Evolutionary conservation across 2,888 invertebrate genomes (phyloP).

Genomic region (Laothoe populi): DNA sequence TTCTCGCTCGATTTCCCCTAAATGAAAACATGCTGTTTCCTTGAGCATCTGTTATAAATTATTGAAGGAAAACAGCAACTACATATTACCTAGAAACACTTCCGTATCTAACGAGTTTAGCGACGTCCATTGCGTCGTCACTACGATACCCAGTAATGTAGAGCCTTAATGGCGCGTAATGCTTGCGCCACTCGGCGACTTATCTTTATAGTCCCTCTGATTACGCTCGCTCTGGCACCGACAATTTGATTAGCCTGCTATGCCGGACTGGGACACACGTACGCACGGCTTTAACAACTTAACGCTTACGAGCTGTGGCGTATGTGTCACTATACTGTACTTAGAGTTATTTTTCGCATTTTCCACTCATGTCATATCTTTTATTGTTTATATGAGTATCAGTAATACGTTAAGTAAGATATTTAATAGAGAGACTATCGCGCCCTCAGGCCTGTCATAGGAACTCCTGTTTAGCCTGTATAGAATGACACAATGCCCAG

Average conservation of each 20-base stretch:
- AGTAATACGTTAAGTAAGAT: no score
- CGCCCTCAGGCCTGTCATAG: no score
- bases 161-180: slow-evolving; percentile 45
- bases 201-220: slow-evolving; percentile 57
- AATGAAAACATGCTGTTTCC: background rate
- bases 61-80: background rate
- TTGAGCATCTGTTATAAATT: slow-evolving; percentile 3
- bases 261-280: slow-evolving; percentile 35
- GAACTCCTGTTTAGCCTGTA: no score
- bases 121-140: slow-evolving; percentile 25
- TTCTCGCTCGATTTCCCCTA: no score
- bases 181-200: slow-evolving; percentile 46
- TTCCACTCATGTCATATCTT: no score
- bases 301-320: background rate
- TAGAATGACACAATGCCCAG: no score
- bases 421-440: no score
- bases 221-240: slow-evolving; percentile 48
- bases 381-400: no score
- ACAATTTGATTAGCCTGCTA: slow-evolving; percentile 55
- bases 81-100: background rate
- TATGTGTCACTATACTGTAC: no score
- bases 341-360: no score
- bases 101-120: slow-evolving; percentile 24
- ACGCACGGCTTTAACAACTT: slow-evolving; percentile 11
- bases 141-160: slow-evolving; percentile 19